These are phyloP conservation scores for Crepidodera aurea DNA, from an alignment of 2,888 invertebrate species.

Conservation along the genomic window DNA sequence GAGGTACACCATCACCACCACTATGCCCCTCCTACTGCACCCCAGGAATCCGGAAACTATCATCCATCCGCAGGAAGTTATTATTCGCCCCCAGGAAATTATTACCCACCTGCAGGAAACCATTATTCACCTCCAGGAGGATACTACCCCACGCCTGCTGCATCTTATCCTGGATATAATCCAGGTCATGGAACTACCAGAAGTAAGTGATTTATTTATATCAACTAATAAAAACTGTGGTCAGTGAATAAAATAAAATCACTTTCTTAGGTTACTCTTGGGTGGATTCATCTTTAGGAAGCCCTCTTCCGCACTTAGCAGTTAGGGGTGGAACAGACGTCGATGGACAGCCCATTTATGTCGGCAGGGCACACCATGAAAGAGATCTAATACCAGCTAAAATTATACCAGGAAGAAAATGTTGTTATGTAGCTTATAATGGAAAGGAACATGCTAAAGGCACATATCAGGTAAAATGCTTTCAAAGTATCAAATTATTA, in stretches of 20 bases:
- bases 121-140: background rate
- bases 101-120: background rate
- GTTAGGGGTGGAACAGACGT: conserved; percentile 71
- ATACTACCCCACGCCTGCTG: background rate
- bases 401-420: conserved; percentile 69
- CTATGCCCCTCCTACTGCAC: background rate
- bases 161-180: background rate
- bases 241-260: background rate
- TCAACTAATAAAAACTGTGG: no score
- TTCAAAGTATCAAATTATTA: no score
- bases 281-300: background rate
- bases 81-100: background rate
- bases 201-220: no score
- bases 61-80: background rate
- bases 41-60: no score
- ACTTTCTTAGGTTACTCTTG: background rate
- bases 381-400: conserved; percentile 73
- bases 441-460: conserved; percentile 71
- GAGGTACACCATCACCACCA: background rate
- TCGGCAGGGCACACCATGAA: conserved; percentile 72
- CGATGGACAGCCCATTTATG: conserved; percentile 75
- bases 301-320: conserved; percentile 49
- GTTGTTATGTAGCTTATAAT: conserved; percentile 69
- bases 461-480: conserved; percentile 59
- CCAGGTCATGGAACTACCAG: background rate